Conservation (phyloP, 2,797 vertebrate genomes). For the Gymnopithys bicolor region DNA sequence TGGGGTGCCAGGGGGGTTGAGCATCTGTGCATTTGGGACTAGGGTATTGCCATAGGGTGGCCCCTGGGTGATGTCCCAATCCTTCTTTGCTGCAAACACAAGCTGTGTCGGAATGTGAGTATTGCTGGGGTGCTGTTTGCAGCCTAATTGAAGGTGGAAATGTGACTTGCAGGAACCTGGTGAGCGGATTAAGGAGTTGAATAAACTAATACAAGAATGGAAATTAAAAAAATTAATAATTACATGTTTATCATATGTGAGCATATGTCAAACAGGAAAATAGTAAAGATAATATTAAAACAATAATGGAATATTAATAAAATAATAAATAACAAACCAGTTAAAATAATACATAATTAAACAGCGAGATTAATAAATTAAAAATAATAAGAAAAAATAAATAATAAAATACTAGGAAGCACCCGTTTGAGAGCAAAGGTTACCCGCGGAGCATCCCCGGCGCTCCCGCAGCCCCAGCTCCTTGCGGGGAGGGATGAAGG, state of each 20-base stretch:
- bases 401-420: too few species aligned
- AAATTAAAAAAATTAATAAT: neutral
- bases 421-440: neutral
- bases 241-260: neutral
- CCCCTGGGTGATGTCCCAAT: neutral
- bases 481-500: neutral
- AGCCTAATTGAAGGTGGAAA: neutral
- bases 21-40: neutral
- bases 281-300: too few species aligned
- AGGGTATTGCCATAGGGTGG: accelerated
- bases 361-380: neutral
- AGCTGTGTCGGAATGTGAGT: neutral
- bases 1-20: too few species aligned
- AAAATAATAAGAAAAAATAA: neutral
- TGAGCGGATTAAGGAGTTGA: neutral
- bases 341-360: neutral
- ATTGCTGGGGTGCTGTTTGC: neutral
- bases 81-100: neutral
- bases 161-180: neutral
- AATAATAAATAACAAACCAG: neutral
- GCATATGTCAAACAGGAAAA: too few species aligned
- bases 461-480: neutral
- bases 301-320: neutral
- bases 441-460: neutral
- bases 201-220: neutral